Evolutionary conservation across 2,888 invertebrate genomes (phyloP), one percentile per base, ranked within the genome.

Genomic region (Fabriciana adippe): DNA sequence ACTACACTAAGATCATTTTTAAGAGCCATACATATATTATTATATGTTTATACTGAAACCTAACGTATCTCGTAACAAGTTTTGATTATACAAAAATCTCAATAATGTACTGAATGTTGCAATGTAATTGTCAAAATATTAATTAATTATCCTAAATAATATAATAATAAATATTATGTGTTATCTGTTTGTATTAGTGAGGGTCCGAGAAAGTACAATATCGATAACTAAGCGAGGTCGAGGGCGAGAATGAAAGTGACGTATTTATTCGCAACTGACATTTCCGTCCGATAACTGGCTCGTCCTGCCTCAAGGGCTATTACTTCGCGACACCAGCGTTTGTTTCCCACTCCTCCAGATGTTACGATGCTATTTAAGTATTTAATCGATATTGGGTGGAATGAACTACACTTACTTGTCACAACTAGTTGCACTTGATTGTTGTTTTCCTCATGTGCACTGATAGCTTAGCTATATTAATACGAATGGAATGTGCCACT

Each of bases 261-360:
- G 70, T 74, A 71, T 73, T 72, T 75, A 74, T 81, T 76, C 81
- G 80, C 88, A 87, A 90, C 85, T 89, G 90, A 87, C 83, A 85
- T 85, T 85, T 91, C 90, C 91, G 89, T 76, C 79, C 80, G 88
- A 88, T 88, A 88, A 83, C 80, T 83, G 75, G 74, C 68, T 70
- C 75, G 76, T 76, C 78, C 77, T 77, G 75, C 76, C 74, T 76
- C 74, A 72, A 78, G 74, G 75, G 75, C 76, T 75, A 75, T 76
- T 75, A 75, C 70, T 70, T 71, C 73, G 71, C 73, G 68, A 70
- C 72, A 66, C 64, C 64, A 67, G 55, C 70, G 67, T 70, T 73
- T 64, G 71, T 72, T 66, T 69, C 71, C 64, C 65, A 57, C 56
- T 59, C 65, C 59, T 31, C 70, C 74, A 74, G 73, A 73, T 74